These are phyloP conservation scores for Panzeria rudis DNA, from an alignment of 2,888 invertebrate genomes.

Conservation along the genomic window DNA sequence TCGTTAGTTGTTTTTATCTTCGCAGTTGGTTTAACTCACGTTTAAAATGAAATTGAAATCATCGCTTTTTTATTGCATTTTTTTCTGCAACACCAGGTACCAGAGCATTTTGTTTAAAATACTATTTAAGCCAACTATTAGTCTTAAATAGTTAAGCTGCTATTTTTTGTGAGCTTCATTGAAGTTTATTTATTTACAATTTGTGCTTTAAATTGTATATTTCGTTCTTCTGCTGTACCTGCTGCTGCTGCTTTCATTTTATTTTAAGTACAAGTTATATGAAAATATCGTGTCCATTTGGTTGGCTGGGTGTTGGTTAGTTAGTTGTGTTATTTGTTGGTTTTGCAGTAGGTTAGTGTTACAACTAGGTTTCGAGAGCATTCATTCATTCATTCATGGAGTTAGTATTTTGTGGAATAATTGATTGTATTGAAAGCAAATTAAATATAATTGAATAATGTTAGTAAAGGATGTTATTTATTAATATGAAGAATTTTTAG, in stretches of 20 bases:
- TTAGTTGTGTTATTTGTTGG: not conserved
- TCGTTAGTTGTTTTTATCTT: not conserved
- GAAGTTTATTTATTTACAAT: slow-evolving; percentile 37
- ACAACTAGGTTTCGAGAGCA: slow-evolving; percentile 48
- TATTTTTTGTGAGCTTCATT: slow-evolving; percentile 15
- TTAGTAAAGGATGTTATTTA: slow-evolving; percentile 39
- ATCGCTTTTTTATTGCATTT: slow-evolving; percentile 10
- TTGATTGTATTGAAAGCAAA: slow-evolving; percentile 39
- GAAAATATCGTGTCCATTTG: slow-evolving; percentile 13
- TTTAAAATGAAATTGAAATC: slow-evolving; percentile 63
- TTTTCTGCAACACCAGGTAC: slow-evolving; percentile 5
- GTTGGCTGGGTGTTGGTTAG: not conserved
- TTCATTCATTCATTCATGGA: slow-evolving; percentile 1
- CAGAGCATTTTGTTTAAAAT: slow-evolving; percentile 10
- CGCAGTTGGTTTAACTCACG: slow-evolving; percentile 46
- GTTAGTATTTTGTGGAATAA: slow-evolving; percentile 8
- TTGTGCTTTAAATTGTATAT: slow-evolving; percentile 27
- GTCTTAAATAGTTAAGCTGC: slow-evolving; percentile 36
- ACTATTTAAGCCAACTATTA: slow-evolving; percentile 51
- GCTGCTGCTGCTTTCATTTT: not conserved
- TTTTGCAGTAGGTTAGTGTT: slow-evolving; percentile 50
- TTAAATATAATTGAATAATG: slow-evolving; percentile 40
- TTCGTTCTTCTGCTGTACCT: slow-evolving; percentile 2
- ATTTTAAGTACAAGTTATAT: not conserved
- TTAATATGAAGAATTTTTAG: not conserved